phyloP scores from a whole-genome alignment of 2,113 vertebrate species.

The Aix galericulata region DNA sequence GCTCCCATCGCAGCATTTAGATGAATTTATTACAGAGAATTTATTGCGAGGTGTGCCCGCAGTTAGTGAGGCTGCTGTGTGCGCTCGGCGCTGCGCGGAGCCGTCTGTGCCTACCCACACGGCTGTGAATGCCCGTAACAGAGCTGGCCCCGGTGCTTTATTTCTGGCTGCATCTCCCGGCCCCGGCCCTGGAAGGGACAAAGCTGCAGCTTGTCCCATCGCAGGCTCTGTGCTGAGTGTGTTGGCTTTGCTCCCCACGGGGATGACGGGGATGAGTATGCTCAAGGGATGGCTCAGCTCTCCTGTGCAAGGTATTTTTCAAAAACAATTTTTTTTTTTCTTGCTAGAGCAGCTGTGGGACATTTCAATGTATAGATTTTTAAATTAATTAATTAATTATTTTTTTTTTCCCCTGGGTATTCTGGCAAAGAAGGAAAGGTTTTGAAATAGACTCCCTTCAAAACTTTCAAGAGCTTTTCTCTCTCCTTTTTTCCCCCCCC shows the following conservation, averaged over 20 bases:
- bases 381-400: no score
- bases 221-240: not conserved
- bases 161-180: not conserved
- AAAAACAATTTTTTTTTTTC: not conserved
- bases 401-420: not conserved
- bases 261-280: not conserved
- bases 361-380: not conserved
- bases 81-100: not conserved
- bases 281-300: not conserved
- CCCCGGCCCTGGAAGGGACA: not conserved
- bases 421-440: not conserved
- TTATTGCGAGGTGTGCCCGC: not conserved
- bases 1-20: no score
- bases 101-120: not conserved
- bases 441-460: not conserved
- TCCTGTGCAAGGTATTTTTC: not conserved
- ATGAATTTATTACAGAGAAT: no score
- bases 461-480: not conserved
- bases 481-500: no score
- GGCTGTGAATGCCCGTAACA: not conserved
- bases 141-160: not conserved
- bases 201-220: not conserved
- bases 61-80: fast-evolving
- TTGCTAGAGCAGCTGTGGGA: not conserved
- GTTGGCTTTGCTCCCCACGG: not conserved